phyloP scores from a whole-genome alignment of 2,888 invertebrate species.

The Uloborus plumipes region DNA sequence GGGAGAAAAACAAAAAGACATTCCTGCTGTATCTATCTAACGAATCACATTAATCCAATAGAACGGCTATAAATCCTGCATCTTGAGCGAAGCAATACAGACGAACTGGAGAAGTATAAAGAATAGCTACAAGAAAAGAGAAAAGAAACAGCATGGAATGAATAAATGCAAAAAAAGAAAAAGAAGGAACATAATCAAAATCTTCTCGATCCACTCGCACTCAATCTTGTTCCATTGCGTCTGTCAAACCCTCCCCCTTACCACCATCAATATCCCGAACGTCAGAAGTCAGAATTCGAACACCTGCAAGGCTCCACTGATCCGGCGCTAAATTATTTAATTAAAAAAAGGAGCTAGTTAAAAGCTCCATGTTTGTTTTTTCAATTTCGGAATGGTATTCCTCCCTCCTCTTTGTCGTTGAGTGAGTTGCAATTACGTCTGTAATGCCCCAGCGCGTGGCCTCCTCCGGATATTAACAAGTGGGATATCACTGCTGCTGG shows the following conservation, averaged over 20 bases:
- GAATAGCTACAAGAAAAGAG: conserved; percentile 39
- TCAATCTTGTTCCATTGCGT: conserved; percentile 61
- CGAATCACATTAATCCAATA: conserved; percentile 60
- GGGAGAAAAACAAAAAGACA: conserved; percentile 23
- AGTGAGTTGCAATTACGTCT: conserved; percentile 60
- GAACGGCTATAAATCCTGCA: conserved; percentile 58
- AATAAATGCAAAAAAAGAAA: conserved; percentile 40
- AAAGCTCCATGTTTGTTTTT: conserved; percentile 52
- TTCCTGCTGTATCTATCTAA: conserved; percentile 47
- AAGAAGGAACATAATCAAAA: conserved; percentile 34
- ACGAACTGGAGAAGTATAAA: conserved; percentile 38
- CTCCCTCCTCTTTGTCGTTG: conserved; percentile 52
- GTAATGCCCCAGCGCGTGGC: conserved; percentile 2
- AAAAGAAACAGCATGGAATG: conserved; percentile 18
- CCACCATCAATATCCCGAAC: conserved; percentile 59
- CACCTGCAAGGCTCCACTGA: conserved; percentile 37
- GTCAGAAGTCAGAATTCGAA: conserved; percentile 50
- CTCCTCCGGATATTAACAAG: background rate
- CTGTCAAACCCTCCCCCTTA: conserved; percentile 61
- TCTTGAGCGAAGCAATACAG: conserved; percentile 25
- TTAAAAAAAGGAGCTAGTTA: conserved; percentile 54
- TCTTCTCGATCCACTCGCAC: conserved; percentile 33
- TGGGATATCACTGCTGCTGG: background rate
- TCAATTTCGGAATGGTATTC: conserved; percentile 48
- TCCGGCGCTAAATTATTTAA: conserved; percentile 61